Conservation (phyloP, 2,113 vertebrate species). For the Piaya cayana region DNA sequence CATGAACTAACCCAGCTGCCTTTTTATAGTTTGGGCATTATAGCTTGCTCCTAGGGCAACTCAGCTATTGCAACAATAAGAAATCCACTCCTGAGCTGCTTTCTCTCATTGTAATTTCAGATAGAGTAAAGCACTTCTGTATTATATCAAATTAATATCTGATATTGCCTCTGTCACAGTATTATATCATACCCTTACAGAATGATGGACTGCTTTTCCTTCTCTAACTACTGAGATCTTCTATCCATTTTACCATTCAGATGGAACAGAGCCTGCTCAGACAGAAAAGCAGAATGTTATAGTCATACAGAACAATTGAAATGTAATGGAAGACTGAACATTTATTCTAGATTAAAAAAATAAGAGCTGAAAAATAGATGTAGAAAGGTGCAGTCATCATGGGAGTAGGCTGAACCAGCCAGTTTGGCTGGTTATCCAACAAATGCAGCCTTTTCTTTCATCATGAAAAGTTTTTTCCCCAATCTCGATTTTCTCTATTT, state of each 20-base stretch:
- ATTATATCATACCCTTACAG: not conserved
- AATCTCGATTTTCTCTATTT: not conserved
- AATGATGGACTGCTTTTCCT: conserved; percentile 36
- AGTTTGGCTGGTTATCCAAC: fast-evolving
- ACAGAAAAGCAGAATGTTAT: conserved; percentile 21
- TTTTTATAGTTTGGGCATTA: not conserved
- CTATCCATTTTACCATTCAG: conserved; percentile 13
- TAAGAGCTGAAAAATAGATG: not conserved
- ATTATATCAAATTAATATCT: conserved; percentile 35
- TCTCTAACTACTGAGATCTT: not conserved
- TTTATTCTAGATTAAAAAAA: not conserved
- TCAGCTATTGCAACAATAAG: not conserved
- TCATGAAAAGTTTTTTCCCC: not conserved
- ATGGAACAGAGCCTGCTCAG: conserved; percentile 1
- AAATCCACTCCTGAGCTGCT: not conserved
- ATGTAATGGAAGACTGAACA: not conserved
- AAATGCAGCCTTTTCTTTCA: not conserved
- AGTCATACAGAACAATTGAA: conserved; percentile 6
- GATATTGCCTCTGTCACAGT: conserved; percentile 6
- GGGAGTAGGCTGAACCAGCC: not conserved
- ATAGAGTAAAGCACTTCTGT: conserved; percentile 14
- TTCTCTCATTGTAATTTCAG: conserved; percentile 33
- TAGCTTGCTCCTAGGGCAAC: not conserved
- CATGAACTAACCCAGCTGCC: not conserved
- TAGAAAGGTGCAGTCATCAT: not conserved